These are phyloP conservation scores for Anoplius nigerrimus DNA, from an alignment of 2,888 invertebrate species.

Conservation along the genomic window DNA sequence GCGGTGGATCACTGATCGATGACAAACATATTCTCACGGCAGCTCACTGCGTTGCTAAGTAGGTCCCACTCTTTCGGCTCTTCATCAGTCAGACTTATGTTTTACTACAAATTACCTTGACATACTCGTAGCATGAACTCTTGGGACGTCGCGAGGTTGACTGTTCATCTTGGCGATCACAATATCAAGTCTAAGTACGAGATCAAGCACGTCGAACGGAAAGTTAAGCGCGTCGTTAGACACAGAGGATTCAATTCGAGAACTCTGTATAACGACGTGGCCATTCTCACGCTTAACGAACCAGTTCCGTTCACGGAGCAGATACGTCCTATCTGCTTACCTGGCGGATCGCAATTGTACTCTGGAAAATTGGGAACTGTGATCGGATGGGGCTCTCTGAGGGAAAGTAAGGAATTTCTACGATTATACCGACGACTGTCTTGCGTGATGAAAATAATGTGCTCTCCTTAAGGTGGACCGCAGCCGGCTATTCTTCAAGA, in stretches of 20 bases:
- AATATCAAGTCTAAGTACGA: slow-evolving; percentile 87
- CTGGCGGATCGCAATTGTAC: slow-evolving; percentile 79
- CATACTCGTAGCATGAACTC: slow-evolving; percentile 86
- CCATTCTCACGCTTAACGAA: slow-evolving; percentile 86
- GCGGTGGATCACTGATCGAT: slow-evolving; percentile 91
- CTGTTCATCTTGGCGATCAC: slow-evolving; percentile 88
- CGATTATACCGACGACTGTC: no score
- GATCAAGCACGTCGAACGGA: slow-evolving; percentile 85
- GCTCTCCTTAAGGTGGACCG: slow-evolving; percentile 81
- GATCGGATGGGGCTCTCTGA: slow-evolving; percentile 91
- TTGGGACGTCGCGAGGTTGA: slow-evolving; percentile 89
- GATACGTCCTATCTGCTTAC: slow-evolving; percentile 88
- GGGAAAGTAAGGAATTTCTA: slow-evolving; percentile 80
- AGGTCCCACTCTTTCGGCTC: slow-evolving; percentile 73
- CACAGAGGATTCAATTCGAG: slow-evolving; percentile 90
- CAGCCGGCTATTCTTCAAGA: slow-evolving; percentile 89
- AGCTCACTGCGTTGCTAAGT: slow-evolving; percentile 94
- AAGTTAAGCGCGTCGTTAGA: slow-evolving; percentile 88
- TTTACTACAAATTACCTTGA: slow-evolving; percentile 1
- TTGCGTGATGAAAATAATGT: neutral
- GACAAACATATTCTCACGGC: slow-evolving; percentile 87
- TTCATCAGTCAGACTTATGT: no score
- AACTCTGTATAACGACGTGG: slow-evolving; percentile 91
- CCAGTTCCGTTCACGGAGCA: slow-evolving; percentile 84
- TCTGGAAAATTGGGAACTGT: slow-evolving; percentile 86